Evolutionary conservation across 2,113 vertebrate genomes (phyloP), one percentile per base, ranked within the genome.

Genomic region (Muntiacus muntjak): DNA sequence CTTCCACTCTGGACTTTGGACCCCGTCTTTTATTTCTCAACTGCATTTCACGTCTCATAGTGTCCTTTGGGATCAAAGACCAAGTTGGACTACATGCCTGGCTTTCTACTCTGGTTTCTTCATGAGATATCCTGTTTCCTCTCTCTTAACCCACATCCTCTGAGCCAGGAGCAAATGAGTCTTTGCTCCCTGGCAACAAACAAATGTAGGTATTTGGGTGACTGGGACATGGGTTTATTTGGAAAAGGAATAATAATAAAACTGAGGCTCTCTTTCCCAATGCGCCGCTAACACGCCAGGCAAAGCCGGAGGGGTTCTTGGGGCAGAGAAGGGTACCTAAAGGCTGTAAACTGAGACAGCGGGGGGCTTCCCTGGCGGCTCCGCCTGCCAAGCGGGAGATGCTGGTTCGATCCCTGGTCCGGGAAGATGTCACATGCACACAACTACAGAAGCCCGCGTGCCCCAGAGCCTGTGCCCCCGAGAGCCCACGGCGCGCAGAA

Each of bases 361-460:
- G 21, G 21, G 36, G 21, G 21, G 11, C 36, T 43, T 74, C 71
- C 36, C 11, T 7, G 21, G 71, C 14, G 11, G 36, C 36, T 40
- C 67, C 2, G n/a, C 67, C 67, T 43, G 71, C 36, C 36, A 43
- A 25, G 36, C 71, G 14, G 36, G 21, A 25, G 36, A 43, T 25
- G 12, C 36, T 40, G 21, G 36, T 14, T 40, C 5, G 1, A 40
- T 6, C 36, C 36, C 71, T 14, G 71, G 71, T 25, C 71, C 21
- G 5, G 3, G 36, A 74, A 43, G 36, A 25, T 43, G 36, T 40
- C 71, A 43, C 12, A 0, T 25, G 71, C 6, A 6, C 36, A 43
- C 6, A 43, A 2, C 71, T 16, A 14, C 12, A 0, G 21, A 23
- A 13, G 71, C 21, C 36, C 36, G 3, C 0, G 0, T 3, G 11